Evolutionary conservation across 2,888 invertebrate genomes (phyloP).

Genomic region (Hololepta plana): DNA sequence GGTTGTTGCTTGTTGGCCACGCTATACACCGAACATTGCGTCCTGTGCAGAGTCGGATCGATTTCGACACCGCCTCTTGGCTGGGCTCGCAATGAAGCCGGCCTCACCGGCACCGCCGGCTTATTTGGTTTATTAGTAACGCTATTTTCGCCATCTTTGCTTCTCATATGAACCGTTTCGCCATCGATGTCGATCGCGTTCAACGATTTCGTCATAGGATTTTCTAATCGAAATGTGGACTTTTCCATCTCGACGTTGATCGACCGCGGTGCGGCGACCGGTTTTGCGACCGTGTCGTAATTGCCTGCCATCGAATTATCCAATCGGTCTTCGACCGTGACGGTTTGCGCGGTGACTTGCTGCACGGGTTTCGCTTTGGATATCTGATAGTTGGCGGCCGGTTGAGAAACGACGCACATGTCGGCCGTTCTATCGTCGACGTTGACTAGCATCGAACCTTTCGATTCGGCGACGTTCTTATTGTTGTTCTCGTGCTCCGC

Average conservation of each 20-base stretch:
- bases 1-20: conserved; percentile 57
- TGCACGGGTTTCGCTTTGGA: conserved; percentile 19
- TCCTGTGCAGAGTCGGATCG: conserved; percentile 39
- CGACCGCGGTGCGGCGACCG: conserved; percentile 36
- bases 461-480: conserved; percentile 11
- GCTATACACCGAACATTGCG: conserved; percentile 43
- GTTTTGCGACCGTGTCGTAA: conserved; percentile 19
- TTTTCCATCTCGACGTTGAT: conserved; percentile 12
- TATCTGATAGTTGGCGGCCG: conserved; percentile 11
- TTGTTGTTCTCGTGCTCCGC: conserved; percentile 4
- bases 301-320: no score
- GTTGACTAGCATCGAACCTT: conserved; percentile 28
- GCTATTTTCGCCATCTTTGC: conserved; percentile 20
- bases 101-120: conserved; percentile 67
- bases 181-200: conserved; percentile 15
- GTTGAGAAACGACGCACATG: no score
- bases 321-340: conserved; percentile 28
- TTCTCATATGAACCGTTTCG: conserved; percentile 34
- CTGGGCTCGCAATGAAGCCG: conserved; percentile 38
- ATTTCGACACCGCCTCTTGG: conserved; percentile 31
- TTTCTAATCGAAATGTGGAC: no score
- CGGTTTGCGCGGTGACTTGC: conserved; percentile 27
- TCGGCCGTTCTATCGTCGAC: conserved; percentile 28
- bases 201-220: conserved; percentile 16
- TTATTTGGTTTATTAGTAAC: conserved; percentile 35